Conservation (phyloP, 1,140 invertebrate species). For the Drosophila neocordata region DNA sequence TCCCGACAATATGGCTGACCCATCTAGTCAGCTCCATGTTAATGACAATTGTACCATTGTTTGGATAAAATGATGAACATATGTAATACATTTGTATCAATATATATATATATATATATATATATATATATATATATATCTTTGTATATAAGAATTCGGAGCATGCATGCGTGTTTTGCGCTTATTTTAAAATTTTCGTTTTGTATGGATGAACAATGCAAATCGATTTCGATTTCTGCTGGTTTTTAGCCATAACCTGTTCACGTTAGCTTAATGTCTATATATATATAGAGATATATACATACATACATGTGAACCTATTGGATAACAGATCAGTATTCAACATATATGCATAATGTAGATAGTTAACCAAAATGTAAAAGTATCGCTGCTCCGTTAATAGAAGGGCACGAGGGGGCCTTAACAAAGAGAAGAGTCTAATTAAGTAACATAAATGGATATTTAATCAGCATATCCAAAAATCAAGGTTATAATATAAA, state of each 20-base stretch:
- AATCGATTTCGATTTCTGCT: conserved; percentile 8
- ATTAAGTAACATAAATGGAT: too few relatives aligned
- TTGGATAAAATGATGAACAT: too few relatives aligned
- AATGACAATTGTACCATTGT: too few relatives aligned
- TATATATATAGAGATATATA: background rate
- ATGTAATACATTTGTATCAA: too few relatives aligned
- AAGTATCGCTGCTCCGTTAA: too few relatives aligned
- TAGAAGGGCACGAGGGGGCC: too few relatives aligned
- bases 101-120: background rate
- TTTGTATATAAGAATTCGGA: background rate
- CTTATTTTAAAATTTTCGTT: background rate
- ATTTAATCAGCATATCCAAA: too few relatives aligned
- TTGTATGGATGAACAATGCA: background rate
- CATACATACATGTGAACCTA: background rate
- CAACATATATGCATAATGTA: background rate
- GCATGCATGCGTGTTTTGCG: background rate
- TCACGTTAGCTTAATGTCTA: background rate
- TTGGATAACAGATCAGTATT: conserved; percentile 4
- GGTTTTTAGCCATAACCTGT: background rate
- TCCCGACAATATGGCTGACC: too few relatives aligned
- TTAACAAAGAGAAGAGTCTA: too few relatives aligned
- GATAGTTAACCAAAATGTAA: background rate
- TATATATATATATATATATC: background rate
- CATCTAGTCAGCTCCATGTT: too few relatives aligned
- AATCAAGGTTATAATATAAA: too few relatives aligned